Conservation (phyloP, 2,113 vertebrate genomes). For the Sula dactylatra region DNA sequence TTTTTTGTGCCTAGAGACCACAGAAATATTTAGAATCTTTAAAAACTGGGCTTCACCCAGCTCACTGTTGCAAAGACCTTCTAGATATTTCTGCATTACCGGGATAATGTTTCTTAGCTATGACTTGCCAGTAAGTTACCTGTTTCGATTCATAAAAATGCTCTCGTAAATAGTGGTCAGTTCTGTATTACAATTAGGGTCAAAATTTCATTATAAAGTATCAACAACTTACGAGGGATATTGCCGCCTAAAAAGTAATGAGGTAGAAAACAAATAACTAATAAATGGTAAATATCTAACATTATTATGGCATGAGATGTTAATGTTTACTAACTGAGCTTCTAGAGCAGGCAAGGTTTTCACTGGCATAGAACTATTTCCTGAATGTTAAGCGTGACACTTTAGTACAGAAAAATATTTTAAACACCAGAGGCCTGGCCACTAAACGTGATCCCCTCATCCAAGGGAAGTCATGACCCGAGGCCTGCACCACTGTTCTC, state of each 20-base stretch:
- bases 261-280: not conserved
- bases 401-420: conserved; percentile 31
- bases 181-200: conserved; percentile 14
- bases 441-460: not conserved
- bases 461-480: not conserved
- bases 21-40: conserved; percentile 24
- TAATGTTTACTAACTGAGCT: not conserved
- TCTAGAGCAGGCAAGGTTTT: conserved; percentile 11
- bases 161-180: not conserved
- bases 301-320: not conserved
- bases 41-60: not conserved
- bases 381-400: not conserved
- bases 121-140: conserved; percentile 16
- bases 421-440: conserved; percentile 36
- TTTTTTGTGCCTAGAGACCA: not conserved
- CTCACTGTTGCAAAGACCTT: conserved; percentile 23
- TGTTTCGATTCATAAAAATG: conserved; percentile 37
- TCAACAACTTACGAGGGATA: not conserved
- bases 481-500: conserved; percentile 47
- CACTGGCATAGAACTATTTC: not conserved
- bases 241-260: not conserved
- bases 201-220: conserved; percentile 26
- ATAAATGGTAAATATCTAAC: not conserved
- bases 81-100: conserved; percentile 40
- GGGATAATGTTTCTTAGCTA: not conserved